These are phyloP conservation scores for Enteromius afrohamiltoni DNA, from an alignment of 2,797 vertebrate species.

Conservation along the genomic window DNA sequence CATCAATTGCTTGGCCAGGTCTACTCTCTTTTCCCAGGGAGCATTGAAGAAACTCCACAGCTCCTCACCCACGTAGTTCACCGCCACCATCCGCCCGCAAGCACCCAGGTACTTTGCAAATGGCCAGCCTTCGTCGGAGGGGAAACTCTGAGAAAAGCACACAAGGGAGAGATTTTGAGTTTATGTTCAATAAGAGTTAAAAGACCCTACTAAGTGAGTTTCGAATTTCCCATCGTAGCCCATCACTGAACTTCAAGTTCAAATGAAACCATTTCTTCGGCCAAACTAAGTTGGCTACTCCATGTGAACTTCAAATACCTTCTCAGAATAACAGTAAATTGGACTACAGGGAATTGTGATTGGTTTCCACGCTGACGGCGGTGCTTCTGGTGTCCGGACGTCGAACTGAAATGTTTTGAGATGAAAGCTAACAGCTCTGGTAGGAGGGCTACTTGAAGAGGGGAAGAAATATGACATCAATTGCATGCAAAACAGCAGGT, in stretches of 20 bases:
- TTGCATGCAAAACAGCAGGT: slow-evolving; percentile 45
- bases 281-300: slow-evolving; percentile 11
- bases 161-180: neutral
- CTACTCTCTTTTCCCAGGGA: slow-evolving; percentile 95
- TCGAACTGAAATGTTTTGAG: slow-evolving; percentile 25
- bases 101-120: slow-evolving; percentile 98
- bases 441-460: slow-evolving; percentile 16
- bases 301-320: slow-evolving; percentile 14
- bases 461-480: slow-evolving; percentile 9
- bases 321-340: slow-evolving; percentile 19
- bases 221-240: neutral
- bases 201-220: slow-evolving; percentile 4
- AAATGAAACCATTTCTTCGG: neutral
- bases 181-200: slow-evolving; percentile 5
- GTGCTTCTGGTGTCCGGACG: slow-evolving; percentile 16
- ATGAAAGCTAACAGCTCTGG: slow-evolving; percentile 32
- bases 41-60: slow-evolving; percentile 97
- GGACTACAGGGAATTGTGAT: slow-evolving; percentile 11
- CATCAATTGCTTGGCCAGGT: slow-evolving; percentile 95
- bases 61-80: slow-evolving; percentile 97
- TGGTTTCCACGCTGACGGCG: slow-evolving; percentile 8
- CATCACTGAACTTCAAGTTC: neutral
- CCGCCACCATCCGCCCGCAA: slow-evolving; percentile 97
- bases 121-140: slow-evolving; percentile 98
- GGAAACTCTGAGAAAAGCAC: slow-evolving; percentile 86